A percentile compares a stretch with the other conserved stretches of the same genome.
Conservation (phyloP, 2,888 invertebrate genomes). For the Myopa tessellatipennis region DNA sequence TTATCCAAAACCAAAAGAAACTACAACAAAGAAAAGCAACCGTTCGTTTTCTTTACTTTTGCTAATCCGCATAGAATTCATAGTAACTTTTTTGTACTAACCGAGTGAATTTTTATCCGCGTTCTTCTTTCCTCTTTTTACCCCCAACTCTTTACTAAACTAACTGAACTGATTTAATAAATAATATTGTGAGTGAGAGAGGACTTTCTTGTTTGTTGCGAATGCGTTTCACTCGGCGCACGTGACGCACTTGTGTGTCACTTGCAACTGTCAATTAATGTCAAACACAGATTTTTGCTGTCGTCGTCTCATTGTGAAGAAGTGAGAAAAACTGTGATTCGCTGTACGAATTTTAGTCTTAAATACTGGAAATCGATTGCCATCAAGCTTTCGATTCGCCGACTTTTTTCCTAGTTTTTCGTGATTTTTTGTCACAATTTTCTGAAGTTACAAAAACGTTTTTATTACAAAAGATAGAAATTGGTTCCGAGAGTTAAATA, state of each 20-base stretch:
- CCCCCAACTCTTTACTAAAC: too few relatives aligned
- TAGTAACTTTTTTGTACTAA: too few relatives aligned
- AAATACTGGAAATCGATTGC: neutral
- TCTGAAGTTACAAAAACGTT: too few relatives aligned
- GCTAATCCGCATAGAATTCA: too few relatives aligned
- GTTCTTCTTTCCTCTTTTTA: too few relatives aligned
- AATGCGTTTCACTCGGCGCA: constrained; percentile 32
- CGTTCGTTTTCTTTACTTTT: too few relatives aligned
- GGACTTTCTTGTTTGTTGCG: neutral
- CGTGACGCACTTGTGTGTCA: constrained; percentile 51
- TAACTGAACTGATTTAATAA: neutral
- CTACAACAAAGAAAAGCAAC: too few relatives aligned
- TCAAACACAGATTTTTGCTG: constrained; percentile 51
- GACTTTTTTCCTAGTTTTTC: too few relatives aligned
- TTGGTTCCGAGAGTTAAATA: too few relatives aligned
- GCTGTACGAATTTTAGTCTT: neutral
- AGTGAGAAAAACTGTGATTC: constrained; percentile 42
- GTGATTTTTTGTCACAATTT: too few relatives aligned
- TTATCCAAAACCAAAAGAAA: neutral
- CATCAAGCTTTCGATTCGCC: neutral
- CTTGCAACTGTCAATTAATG: constrained; percentile 55
- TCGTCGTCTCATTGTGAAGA: constrained; percentile 51
- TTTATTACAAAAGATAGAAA: too few relatives aligned
- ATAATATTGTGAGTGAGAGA: neutral
- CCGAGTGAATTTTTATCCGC: too few relatives aligned